Evolutionary conservation across 2,888 invertebrate genomes (phyloP).

Genomic region (Scaptomyza reducta): DNA sequence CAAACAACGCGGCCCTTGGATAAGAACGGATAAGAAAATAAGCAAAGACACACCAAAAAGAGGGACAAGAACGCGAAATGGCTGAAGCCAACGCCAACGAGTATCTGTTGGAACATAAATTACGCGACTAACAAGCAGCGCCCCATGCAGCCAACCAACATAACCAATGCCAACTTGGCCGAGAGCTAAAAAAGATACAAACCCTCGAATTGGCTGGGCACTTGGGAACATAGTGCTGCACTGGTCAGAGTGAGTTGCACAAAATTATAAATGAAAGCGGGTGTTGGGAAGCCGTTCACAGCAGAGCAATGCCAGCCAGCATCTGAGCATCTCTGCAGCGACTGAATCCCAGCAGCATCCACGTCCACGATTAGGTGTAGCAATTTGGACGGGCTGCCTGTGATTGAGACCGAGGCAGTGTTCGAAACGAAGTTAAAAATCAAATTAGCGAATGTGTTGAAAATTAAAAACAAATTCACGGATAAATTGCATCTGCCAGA

Average conservation of each 20-base stretch:
- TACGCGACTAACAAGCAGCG: constrained; percentile 83
- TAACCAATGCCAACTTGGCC: constrained; percentile 56
- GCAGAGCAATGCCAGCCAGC: constrained; percentile 30
- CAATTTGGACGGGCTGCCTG: constrained; percentile 76
- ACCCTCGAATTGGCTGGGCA: constrained; percentile 37
- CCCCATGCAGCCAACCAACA: constrained; percentile 60
- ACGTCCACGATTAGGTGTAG: constrained; percentile 76
- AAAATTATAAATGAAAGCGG: constrained; percentile 80
- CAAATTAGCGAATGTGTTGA: constrained; percentile 85
- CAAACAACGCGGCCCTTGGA: constrained; percentile 79
- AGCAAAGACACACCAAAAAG: constrained; percentile 69
- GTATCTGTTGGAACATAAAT: constrained; percentile 83
- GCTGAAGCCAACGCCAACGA: constrained; percentile 77
- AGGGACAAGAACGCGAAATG: constrained; percentile 50
- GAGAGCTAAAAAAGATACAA: constrained; percentile 71
- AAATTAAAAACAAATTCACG: constrained; percentile 85
- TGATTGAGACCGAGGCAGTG: constrained; percentile 79
- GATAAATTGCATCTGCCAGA: constrained; percentile 84
- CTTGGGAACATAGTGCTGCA: constrained; percentile 57
- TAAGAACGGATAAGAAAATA: constrained; percentile 80
- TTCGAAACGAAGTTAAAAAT: constrained; percentile 83
- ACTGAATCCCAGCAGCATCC: constrained; percentile 33
- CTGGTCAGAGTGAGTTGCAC: constrained; percentile 72
- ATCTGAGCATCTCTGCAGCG: constrained; percentile 2
- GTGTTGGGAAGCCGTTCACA: constrained; percentile 68